Conservation (phyloP, 2,888 invertebrate genomes). For the Sarcophaga subvicina region DNA sequence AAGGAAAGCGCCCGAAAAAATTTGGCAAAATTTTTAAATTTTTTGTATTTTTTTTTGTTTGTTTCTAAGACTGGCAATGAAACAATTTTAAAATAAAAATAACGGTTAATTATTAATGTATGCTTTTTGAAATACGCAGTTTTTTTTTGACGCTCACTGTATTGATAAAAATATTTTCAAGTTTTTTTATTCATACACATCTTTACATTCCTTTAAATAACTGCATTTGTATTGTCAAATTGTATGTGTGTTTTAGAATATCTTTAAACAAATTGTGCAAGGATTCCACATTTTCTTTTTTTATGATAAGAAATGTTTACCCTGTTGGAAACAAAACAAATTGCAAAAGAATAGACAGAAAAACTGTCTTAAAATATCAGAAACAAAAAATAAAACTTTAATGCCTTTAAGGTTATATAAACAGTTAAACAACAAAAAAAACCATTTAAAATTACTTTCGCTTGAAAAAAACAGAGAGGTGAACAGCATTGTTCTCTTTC, state of each 20-base stretch:
- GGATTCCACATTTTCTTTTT: background rate
- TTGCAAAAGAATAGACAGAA: slow-evolving; percentile 44
- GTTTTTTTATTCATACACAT: too few relatives aligned
- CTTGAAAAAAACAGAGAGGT: too few relatives aligned
- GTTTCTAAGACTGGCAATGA: too few relatives aligned
- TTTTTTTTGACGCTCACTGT: too few relatives aligned
- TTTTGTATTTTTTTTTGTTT: too few relatives aligned
- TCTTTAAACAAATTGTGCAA: background rate
- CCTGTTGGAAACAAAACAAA: slow-evolving; percentile 21
- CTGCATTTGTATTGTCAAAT: background rate
- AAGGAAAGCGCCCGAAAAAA: too few relatives aligned
- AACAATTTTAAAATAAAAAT: too few relatives aligned
- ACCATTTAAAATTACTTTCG: slow-evolving; percentile 27
- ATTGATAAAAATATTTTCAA: too few relatives aligned
- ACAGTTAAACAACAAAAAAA: slow-evolving; percentile 47
- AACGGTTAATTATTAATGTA: too few relatives aligned
- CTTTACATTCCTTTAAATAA: background rate
- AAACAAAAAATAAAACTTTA: slow-evolving; percentile 54
- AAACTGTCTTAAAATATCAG: slow-evolving; percentile 55
- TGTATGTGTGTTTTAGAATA: background rate
- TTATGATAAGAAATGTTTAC: background rate
- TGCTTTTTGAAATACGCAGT: too few relatives aligned
- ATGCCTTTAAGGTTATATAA: slow-evolving; percentile 66
- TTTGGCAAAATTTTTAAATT: too few relatives aligned
- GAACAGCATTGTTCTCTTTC: background rate